Evolutionary conservation across 2,113 vertebrate species (phyloP).

Genomic region (Elgaria multicarinata): DNA sequence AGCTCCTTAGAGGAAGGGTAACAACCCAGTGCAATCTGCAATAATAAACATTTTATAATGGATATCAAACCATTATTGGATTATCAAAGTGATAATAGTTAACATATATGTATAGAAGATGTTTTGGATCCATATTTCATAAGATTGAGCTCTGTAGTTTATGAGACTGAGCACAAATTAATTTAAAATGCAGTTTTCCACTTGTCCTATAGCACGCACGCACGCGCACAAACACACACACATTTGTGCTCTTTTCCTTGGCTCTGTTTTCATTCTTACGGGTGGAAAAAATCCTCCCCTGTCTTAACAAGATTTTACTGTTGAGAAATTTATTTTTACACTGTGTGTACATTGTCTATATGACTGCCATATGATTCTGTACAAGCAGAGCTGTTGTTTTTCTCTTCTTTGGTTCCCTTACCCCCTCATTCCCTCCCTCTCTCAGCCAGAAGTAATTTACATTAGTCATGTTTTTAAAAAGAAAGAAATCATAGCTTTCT

Average conservation of each 20-base stretch:
- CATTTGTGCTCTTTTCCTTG: constrained; percentile 20
- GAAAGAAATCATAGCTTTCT: constrained; percentile 61
- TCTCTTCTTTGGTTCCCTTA: constrained; percentile 30
- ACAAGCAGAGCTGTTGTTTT: constrained; percentile 23
- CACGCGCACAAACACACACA: too few species aligned
- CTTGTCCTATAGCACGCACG: not conserved
- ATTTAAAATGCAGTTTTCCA: constrained; percentile 37
- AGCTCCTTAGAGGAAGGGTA: not conserved
- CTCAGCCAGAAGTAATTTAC: constrained; percentile 63
- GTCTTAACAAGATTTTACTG: constrained; percentile 75
- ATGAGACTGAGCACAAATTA: constrained; percentile 40
- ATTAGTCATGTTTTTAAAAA: constrained; percentile 43
- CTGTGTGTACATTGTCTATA: constrained; percentile 53
- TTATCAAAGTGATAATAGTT: not conserved
- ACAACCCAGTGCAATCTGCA: too few species aligned
- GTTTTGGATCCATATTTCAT: not conserved
- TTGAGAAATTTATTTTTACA: constrained; percentile 71
- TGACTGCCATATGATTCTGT: constrained; percentile 52
- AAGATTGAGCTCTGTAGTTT: not conserved
- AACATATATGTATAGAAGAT: not conserved
- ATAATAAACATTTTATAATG: not conserved
- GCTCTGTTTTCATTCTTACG: constrained; percentile 63
- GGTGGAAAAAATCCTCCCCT: constrained; percentile 34
- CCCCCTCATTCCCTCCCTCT: not conserved
- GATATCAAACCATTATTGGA: not conserved